A percentile compares a stretch with the other conserved stretches of the same genome.
Evolutionary conservation across 2,113 vertebrate genomes (phyloP).

Genomic region (Oncorhynchus nerka): DNA sequence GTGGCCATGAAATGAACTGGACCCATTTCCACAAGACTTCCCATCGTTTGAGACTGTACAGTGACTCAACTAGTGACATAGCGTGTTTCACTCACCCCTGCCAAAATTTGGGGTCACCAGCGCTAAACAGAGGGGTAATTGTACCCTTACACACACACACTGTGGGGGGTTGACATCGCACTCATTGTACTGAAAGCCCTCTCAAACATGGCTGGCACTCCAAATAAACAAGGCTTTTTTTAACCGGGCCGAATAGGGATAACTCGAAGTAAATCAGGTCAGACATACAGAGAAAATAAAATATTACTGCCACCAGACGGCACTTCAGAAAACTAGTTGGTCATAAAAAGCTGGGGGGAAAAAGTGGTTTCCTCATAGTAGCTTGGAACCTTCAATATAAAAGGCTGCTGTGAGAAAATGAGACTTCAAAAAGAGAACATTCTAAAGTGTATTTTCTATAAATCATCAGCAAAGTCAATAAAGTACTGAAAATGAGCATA

Average conservation of each 20-base stretch:
- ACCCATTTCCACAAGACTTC: slow-evolving; percentile 19
- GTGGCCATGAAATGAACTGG: slow-evolving; percentile 21
- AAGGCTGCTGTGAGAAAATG: slow-evolving; percentile 27
- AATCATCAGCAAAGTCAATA: neutral
- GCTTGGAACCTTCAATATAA: slow-evolving; percentile 11
- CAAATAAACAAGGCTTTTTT: slow-evolving; percentile 9
- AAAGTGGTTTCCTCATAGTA: neutral
- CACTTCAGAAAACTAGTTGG: neutral
- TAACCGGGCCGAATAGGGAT: neutral
- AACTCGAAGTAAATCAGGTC: slow-evolving; percentile 9
- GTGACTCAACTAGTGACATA: slow-evolving; percentile 41
- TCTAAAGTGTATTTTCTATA: neutral
- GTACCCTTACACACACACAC: slow-evolving; percentile 5
- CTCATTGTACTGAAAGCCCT: slow-evolving; percentile 19
- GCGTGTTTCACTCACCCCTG: slow-evolving; percentile 21
- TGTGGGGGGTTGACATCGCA: slow-evolving; percentile 10
- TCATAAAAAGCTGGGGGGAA: neutral
- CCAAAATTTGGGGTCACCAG: slow-evolving; percentile 29
- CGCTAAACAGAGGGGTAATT: slow-evolving; percentile 18
- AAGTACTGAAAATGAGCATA: slow-evolving; percentile 16
- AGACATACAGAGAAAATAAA: neutral
- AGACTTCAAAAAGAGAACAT: slow-evolving; percentile 16
- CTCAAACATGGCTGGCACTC: slow-evolving; percentile 10
- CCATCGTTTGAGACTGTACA: slow-evolving; percentile 30
- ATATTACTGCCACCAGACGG: neutral